Evolutionary conservation across 2,888 invertebrate species (phyloP).

Genomic region (Odontothrips loti): DNA sequence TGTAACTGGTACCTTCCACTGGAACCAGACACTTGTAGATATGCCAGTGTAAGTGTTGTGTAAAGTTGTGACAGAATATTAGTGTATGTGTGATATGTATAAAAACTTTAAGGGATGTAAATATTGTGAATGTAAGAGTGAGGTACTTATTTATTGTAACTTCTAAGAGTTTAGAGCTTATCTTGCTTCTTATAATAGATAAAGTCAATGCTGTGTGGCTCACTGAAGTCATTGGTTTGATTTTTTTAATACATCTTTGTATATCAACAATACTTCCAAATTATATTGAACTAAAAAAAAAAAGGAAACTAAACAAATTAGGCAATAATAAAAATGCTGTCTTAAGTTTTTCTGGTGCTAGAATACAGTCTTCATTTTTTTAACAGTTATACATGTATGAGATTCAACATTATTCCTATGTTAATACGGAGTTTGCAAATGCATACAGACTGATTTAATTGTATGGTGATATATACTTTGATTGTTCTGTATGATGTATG

Average conservation of each 20-base stretch:
- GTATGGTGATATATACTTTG: too few relatives aligned
- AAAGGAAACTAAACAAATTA: too few relatives aligned
- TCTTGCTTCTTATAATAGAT: background rate
- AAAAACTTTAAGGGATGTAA: background rate
- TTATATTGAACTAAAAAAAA: too few relatives aligned
- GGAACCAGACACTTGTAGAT: background rate
- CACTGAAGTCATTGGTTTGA: background rate
- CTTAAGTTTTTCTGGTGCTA: too few relatives aligned
- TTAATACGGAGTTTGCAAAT: too few relatives aligned
- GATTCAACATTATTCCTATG: too few relatives aligned
- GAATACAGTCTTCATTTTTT: too few relatives aligned
- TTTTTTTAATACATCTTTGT: background rate
- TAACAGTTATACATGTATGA: too few relatives aligned
- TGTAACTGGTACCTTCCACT: too few relatives aligned
- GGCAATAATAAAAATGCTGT: too few relatives aligned
- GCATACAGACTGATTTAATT: too few relatives aligned
- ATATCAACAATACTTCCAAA: background rate
- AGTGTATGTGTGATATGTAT: background rate
- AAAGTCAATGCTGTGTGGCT: background rate
- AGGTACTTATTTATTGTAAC: slow-evolving; percentile 2
- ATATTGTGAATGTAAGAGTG: background rate
- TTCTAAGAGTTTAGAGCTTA: background rate
- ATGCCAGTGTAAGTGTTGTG: background rate
- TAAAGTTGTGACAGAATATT: background rate
- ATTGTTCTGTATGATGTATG: too few relatives aligned